Evolutionary conservation across 2,113 vertebrate species (phyloP).

Genomic region (Pterophyllum scalare): DNA sequence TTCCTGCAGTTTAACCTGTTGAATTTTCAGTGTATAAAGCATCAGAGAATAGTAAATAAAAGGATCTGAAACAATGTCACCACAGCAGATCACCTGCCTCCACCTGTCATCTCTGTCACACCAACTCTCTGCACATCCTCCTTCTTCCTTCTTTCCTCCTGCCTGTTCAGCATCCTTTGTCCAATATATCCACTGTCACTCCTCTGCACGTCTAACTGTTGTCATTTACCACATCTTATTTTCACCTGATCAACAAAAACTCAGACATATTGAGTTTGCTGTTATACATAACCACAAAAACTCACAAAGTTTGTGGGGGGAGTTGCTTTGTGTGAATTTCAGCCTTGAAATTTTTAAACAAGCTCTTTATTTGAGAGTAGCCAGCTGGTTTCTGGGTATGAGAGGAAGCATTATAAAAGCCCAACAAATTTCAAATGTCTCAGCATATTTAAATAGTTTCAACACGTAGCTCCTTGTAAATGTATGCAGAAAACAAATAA

Average conservation of each 20-base stretch:
- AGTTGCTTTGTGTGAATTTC: background rate
- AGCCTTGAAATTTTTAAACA: background rate
- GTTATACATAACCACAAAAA: background rate
- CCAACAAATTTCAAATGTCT: background rate
- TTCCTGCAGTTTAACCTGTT: too few relatives aligned
- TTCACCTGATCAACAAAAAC: background rate
- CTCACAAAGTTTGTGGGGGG: too few relatives aligned
- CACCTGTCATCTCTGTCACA: background rate
- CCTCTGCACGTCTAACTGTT: background rate
- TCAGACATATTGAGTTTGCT: background rate
- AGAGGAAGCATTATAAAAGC: background rate
- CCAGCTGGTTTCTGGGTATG: background rate
- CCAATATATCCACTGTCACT: background rate
- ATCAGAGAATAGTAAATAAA: too few relatives aligned
- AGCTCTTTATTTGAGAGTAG: background rate
- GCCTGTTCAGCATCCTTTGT: background rate
- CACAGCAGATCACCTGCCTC: background rate
- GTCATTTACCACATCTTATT: background rate
- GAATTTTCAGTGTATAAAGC: too few relatives aligned
- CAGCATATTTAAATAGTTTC: too few relatives aligned
- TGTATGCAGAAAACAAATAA: background rate
- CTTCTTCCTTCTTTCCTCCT: background rate
- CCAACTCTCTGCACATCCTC: background rate
- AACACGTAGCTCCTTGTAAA: background rate
- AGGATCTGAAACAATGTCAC: background rate